Conservation (phyloP, 2,797 vertebrate genomes). For the Limosa lapponica region DNA sequence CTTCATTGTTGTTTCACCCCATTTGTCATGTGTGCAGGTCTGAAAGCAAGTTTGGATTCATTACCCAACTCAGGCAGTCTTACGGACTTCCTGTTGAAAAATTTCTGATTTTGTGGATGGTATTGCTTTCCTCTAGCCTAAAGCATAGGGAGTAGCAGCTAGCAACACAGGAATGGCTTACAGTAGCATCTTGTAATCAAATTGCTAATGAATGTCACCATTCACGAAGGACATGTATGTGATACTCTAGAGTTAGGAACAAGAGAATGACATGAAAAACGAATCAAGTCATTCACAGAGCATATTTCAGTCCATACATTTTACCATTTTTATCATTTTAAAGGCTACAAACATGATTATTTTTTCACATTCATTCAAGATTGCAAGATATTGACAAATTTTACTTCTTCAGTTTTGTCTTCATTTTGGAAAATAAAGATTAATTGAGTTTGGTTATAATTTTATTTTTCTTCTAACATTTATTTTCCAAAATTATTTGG, state of each 20-base stretch:
- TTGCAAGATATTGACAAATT: neutral
- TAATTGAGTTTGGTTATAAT: neutral
- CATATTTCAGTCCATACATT: neutral
- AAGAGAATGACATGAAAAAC: neutral
- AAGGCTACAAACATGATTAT: neutral
- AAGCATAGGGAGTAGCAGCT: neutral
- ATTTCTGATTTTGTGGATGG: neutral
- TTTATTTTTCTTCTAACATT: neutral
- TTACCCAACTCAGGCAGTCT: neutral
- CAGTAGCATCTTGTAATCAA: neutral
- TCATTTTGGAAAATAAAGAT: neutral
- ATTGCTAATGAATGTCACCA: neutral
- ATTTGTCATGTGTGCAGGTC: neutral
- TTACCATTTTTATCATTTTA: neutral
- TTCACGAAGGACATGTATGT: neutral
- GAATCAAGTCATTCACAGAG: neutral
- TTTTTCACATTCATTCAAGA: neutral
- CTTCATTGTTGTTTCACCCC: neutral
- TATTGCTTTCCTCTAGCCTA: neutral
- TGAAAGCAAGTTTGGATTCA: constrained; percentile 37
- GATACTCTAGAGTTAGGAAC: neutral
- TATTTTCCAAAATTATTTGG: neutral
- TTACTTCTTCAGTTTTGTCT: neutral
- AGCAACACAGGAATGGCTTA: neutral
- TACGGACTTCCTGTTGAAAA: neutral